These are phyloP conservation scores for Hypolimnas misippus DNA, from an alignment of 2,888 invertebrate species.

Conservation along the genomic window DNA sequence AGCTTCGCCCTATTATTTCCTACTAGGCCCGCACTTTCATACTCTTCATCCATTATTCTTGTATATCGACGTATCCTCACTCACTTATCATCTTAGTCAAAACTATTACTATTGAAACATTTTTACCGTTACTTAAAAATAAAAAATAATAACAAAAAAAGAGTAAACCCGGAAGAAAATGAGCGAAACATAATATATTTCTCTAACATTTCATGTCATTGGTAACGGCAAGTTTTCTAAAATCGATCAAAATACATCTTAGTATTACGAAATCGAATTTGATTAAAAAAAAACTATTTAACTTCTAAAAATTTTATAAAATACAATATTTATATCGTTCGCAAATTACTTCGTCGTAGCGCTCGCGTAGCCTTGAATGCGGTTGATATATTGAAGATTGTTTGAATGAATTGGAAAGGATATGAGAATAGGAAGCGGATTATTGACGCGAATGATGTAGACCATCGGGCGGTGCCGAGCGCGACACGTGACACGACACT, in stretches of 20 bases:
- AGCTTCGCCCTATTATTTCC: conserved; percentile 60
- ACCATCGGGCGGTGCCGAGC: conserved; percentile 53
- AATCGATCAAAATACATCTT: conserved; percentile 47
- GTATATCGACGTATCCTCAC: conserved; percentile 61
- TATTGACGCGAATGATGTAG: conserved; percentile 58
- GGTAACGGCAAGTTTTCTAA: conserved; percentile 25
- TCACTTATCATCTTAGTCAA: conserved; percentile 59
- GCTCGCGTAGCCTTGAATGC: conserved; percentile 61
- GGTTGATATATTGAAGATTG: conserved; percentile 55
- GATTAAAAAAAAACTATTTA: conserved; percentile 65
- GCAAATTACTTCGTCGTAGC: conserved; percentile 63
- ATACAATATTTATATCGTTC: conserved; percentile 67
- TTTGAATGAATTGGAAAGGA: conserved; percentile 53
- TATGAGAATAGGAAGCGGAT: conserved; percentile 54
- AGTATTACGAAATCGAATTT: conserved; percentile 77
- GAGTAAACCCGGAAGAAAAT: conserved; percentile 4
- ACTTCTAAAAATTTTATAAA: conserved; percentile 71
- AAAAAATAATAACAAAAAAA: neutral
- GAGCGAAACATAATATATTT: conserved; percentile 1
- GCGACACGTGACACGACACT: conserved; percentile 4
- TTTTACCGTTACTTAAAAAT: conserved; percentile 28
- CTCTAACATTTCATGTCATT: conserved; percentile 8
- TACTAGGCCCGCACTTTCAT: conserved; percentile 44
- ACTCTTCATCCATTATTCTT: conserved; percentile 31
- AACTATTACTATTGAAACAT: conserved; percentile 27